phyloP scores from a whole-genome alignment of 1,140 invertebrate genomes.

The Eciton burchellii region DNA sequence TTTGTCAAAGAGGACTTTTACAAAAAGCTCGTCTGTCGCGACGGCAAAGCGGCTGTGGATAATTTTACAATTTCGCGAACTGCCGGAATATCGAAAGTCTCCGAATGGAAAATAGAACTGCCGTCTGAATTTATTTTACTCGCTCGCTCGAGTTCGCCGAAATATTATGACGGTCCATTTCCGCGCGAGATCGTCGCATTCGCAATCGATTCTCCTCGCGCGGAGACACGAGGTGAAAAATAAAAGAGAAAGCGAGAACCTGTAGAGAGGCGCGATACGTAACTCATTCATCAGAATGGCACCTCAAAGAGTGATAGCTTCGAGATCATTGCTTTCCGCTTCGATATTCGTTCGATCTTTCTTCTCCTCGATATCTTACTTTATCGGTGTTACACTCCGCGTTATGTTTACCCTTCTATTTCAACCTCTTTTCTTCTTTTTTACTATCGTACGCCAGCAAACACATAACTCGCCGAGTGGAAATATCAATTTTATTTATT shows the following conservation, averaged over 20 bases:
- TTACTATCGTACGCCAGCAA: neutral
- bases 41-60: neutral
- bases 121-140: constrained; percentile 38
- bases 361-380: neutral
- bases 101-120: constrained; percentile 16
- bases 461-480: neutral
- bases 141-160: neutral
- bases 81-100: constrained; percentile 18
- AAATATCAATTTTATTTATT: neutral
- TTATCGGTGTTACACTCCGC: neutral
- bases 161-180: constrained; percentile 53
- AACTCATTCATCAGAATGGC: constrained; percentile 1
- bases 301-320: neutral
- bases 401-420: neutral
- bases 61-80: constrained; percentile 20
- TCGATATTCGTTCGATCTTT: neutral
- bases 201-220: neutral
- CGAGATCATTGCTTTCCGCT: neutral
- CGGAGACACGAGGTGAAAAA: constrained; percentile 43
- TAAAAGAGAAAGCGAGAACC: constrained; percentile 25
- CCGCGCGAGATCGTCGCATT: constrained; percentile 34
- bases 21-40: neutral
- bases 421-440: neutral
- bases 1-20: neutral
- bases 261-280: neutral